Evolutionary conservation across 2,797 vertebrate species (phyloP).

Genomic region (Austrolebias charrua): DNA sequence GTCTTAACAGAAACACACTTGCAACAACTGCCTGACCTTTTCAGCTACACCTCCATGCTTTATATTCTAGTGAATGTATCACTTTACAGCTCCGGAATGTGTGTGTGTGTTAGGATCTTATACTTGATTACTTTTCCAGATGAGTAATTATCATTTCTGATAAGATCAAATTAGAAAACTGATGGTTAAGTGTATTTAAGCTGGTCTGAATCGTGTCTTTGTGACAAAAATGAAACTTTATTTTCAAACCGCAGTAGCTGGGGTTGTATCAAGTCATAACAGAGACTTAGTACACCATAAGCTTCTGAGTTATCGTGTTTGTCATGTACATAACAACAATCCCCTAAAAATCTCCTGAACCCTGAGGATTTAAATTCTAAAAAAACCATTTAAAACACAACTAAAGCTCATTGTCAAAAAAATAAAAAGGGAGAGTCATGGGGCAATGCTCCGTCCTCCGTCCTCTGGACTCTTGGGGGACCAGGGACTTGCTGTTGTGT

Average conservation of each 20-base stretch:
- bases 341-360: not conserved
- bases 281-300: no score
- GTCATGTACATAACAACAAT: not conserved
- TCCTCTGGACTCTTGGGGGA: constrained; percentile 37
- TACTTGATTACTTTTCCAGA: constrained; percentile 2
- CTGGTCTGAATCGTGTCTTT: constrained; percentile 5
- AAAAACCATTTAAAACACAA: constrained; percentile 20
- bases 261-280: no score
- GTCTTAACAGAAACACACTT: constrained; percentile 62
- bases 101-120: constrained; percentile 13
- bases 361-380: constrained; percentile 55
- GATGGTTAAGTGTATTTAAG: constrained; percentile 6
- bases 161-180: not conserved
- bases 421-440: constrained; percentile 46
- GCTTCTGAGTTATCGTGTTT: not conserved
- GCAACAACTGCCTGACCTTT: constrained; percentile 49
- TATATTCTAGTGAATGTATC: constrained; percentile 37
- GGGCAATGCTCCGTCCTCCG: constrained; percentile 8
- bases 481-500: constrained; percentile 19
- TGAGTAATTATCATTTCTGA: not conserved
- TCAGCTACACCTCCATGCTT: constrained; percentile 34
- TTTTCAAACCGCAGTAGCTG: no score
- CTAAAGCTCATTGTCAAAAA: constrained; percentile 32
- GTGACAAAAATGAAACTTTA: not conserved
- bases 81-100: constrained; percentile 35